These are phyloP conservation scores for Falco rusticolus DNA, from an alignment of 2,797 vertebrate genomes.

Conservation along the genomic window DNA sequence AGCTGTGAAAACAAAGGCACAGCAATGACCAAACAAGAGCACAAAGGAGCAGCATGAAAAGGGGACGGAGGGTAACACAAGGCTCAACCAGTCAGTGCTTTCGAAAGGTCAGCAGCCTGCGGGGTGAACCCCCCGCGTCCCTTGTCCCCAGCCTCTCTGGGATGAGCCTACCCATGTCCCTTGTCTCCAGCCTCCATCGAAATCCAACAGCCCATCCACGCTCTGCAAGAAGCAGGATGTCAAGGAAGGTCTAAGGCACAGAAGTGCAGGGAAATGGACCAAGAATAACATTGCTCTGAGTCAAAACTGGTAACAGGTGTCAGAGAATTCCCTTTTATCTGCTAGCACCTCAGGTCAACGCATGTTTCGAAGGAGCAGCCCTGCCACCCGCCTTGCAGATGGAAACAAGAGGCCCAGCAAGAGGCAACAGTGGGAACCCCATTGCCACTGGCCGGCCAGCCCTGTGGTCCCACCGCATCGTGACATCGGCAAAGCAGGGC, in stretches of 20 bases:
- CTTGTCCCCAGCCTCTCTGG: background rate
- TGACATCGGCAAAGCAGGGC: fast-evolving
- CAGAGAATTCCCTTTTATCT: background rate
- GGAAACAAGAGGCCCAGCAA: background rate
- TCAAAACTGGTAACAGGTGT: background rate
- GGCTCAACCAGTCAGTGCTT: background rate
- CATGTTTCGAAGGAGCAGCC: fast-evolving
- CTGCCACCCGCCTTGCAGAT: background rate
- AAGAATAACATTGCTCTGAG: background rate
- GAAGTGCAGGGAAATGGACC: background rate
- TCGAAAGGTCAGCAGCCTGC: background rate
- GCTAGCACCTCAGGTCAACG: fast-evolving
- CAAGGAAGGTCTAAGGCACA: background rate
- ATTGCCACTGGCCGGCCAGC: fast-evolving
- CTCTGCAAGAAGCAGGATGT: background rate
- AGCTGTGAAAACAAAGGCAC: constrained; percentile 72
- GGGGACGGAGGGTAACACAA: background rate
- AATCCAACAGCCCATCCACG: background rate
- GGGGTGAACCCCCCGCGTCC: fast-evolving
- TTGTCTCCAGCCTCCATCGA: background rate
- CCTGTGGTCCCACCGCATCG: fast-evolving
- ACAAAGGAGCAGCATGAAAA: constrained; percentile 40
- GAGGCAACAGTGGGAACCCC: background rate
- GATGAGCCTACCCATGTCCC: background rate
- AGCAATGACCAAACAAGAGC: constrained; percentile 49